phyloP scores from a whole-genome alignment of 1,140 invertebrate species.

The Halictus rubicundus region DNA sequence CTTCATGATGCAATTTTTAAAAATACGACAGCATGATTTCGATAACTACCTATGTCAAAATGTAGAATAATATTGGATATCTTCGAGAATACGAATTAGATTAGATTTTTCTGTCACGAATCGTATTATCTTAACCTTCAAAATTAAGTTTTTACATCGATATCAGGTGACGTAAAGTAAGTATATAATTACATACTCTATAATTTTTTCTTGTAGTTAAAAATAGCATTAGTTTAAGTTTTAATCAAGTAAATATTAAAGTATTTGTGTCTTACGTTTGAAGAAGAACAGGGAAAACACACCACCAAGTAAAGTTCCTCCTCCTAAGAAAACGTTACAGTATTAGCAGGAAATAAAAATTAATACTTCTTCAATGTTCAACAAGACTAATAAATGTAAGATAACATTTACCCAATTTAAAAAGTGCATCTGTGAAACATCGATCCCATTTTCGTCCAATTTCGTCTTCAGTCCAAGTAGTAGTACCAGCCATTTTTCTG shows the following conservation, averaged over 20 bases:
- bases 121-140: background rate
- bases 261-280: conserved; percentile 75
- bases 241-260: conserved; percentile 22
- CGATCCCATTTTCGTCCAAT: conserved; percentile 81
- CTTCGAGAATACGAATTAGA: background rate
- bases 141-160: background rate
- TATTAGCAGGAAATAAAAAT: conserved; percentile 12
- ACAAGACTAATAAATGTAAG: conserved; percentile 9
- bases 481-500: conserved; percentile 74
- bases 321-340: conserved; percentile 80
- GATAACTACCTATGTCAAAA: background rate
- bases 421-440: conserved; percentile 78
- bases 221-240: background rate
- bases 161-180: background rate
- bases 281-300: conserved; percentile 86
- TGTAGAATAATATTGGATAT: background rate
- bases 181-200: background rate
- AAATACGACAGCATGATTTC: background rate
- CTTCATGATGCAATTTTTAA: background rate
- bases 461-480: conserved; percentile 77
- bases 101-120: conserved; percentile 14
- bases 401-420: conserved; percentile 78
- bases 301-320: conserved; percentile 85
- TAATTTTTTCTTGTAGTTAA: background rate
- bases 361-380: background rate